Percentiles rank a stretch among this genome's conserved stretches.
Evolutionary conservation across 2,113 vertebrate genomes (phyloP).

Genomic region (Muntiacus muntjak): DNA sequence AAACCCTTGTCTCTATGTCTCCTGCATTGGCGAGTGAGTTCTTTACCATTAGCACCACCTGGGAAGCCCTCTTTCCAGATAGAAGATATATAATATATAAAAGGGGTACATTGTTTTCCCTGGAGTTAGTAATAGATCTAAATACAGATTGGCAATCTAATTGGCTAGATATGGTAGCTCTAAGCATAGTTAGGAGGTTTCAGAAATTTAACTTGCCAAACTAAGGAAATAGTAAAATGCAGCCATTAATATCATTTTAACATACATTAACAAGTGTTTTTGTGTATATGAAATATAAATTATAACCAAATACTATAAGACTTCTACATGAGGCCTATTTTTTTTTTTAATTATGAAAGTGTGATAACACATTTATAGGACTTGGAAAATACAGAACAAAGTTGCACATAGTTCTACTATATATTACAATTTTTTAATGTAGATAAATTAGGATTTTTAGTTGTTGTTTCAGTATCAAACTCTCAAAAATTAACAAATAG

Average conservation of each 20-base stretch:
- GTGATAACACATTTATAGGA: background rate
- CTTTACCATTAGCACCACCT: background rate
- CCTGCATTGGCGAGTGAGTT: background rate
- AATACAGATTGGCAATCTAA: background rate
- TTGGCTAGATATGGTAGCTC: background rate
- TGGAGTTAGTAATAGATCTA: background rate
- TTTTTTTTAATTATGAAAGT: background rate
- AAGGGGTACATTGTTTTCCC: background rate
- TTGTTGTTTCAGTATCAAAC: background rate
- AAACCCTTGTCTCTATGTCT: background rate
- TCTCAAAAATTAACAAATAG: background rate
- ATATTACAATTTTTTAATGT: background rate
- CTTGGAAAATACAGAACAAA: background rate
- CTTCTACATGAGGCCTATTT: background rate
- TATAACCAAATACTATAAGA: constrained; percentile 12
- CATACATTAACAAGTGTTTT: background rate
- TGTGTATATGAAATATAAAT: background rate
- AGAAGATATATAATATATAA: background rate
- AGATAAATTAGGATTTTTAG: background rate
- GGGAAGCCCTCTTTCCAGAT: background rate
- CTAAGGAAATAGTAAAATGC: constrained; percentile 25
- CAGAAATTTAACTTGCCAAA: background rate
- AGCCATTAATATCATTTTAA: background rate
- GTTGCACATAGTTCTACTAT: background rate
- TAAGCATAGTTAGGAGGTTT: background rate